Conservation (phyloP, 2,113 vertebrate genomes). For the Dasyprocta punctata region DNA sequence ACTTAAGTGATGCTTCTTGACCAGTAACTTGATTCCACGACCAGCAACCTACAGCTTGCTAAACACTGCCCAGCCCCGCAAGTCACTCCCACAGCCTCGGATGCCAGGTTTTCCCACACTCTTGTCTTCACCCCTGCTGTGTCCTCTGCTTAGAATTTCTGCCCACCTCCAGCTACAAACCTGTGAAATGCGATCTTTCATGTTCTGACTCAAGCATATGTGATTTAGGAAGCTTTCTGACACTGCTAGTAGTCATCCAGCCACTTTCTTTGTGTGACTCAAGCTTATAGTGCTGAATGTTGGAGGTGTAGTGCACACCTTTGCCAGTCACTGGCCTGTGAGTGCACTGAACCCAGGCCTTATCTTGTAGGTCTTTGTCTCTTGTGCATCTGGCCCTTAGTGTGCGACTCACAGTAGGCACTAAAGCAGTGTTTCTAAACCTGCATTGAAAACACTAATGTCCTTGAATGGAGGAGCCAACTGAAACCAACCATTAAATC, state of each 20-base stretch:
- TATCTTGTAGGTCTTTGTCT: neutral
- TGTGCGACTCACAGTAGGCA: neutral
- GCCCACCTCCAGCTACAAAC: rapidly evolving
- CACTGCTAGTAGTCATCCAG: rapidly evolving
- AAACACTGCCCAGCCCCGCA: neutral
- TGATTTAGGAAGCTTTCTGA: neutral
- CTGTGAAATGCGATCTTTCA: neutral
- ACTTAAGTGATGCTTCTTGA: neutral
- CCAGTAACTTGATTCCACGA: neutral
- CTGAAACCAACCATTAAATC: neutral
- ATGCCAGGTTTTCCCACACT: neutral
- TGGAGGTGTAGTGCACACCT: rapidly evolving
- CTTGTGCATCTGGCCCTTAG: neutral
- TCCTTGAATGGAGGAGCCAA: neutral
- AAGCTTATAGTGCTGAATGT: neutral
- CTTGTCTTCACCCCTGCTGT: neutral
- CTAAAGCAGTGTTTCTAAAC: neutral
- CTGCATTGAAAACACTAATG: neutral
- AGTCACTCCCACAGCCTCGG: rapidly evolving
- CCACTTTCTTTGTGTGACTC: neutral
- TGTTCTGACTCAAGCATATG: neutral
- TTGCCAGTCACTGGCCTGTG: rapidly evolving
- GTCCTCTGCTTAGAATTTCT: neutral
- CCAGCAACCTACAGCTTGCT: neutral
- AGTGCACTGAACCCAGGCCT: neutral